Conservation (phyloP, 2,797 vertebrate species). For the Sphaeramia orbicularis region DNA sequence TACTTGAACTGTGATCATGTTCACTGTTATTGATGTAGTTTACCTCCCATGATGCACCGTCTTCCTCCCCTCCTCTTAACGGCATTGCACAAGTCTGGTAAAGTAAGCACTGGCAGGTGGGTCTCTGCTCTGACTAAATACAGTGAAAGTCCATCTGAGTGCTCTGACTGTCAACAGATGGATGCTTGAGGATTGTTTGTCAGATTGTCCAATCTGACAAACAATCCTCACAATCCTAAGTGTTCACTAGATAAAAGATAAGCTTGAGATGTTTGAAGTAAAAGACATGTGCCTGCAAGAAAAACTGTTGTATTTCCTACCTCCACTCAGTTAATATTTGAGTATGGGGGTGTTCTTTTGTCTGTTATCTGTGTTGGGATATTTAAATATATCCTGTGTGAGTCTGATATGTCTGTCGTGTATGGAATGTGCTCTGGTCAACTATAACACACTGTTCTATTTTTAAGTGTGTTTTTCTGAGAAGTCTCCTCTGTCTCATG, state of each 20-base stretch:
- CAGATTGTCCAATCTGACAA: too few relatives aligned
- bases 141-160: conserved; percentile 9
- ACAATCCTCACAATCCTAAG: too few relatives aligned
- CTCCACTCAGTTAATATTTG: not conserved
- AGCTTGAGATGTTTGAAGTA: too few relatives aligned
- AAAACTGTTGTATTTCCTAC: not conserved
- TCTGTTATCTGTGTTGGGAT: conserved; percentile 4
- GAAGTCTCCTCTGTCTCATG: conserved; percentile 68
- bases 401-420: conserved; percentile 23
- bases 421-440: conserved; percentile 60
- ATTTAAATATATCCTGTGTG: conserved; percentile 12
- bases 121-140: conserved; percentile 13
- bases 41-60: not conserved
- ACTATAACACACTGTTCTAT: conserved; percentile 74
- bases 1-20: too few relatives aligned
- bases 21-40: too few relatives aligned
- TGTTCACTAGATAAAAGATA: too few relatives aligned
- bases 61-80: not conserved
- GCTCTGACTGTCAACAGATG: conserved; percentile 16
- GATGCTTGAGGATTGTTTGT: not conserved
- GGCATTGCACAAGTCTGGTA: not conserved
- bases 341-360: not conserved
- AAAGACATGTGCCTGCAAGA: too few relatives aligned
- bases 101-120: conserved; percentile 13
- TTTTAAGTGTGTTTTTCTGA: conserved; percentile 82